phyloP scores from a whole-genome alignment of 2,888 invertebrate genomes.

The Listrodromus nycthemerus region DNA sequence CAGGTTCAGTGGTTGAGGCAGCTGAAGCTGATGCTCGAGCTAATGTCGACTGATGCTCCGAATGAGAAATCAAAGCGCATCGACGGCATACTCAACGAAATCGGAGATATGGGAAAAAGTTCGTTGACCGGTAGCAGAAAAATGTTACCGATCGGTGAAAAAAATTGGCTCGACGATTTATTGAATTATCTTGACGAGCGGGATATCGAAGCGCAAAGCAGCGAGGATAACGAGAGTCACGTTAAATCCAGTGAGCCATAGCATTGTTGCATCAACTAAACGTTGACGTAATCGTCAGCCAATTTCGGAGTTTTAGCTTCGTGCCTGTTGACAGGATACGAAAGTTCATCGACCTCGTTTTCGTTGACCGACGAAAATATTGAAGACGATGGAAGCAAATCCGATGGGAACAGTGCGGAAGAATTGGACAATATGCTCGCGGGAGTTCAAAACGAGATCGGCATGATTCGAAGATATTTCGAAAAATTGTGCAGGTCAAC shows the following conservation, averaged over 20 bases:
- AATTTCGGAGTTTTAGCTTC: neutral
- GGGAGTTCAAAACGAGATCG: slow-evolving; percentile 66
- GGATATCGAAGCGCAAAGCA: slow-evolving; percentile 56
- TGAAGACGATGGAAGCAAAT: slow-evolving; percentile 5
- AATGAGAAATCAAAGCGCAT: slow-evolving; percentile 29
- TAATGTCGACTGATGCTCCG: slow-evolving; percentile 28
- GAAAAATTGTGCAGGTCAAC: slow-evolving; percentile 70
- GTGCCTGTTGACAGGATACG: slow-evolving; percentile 47
- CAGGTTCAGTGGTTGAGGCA: slow-evolving; percentile 69
- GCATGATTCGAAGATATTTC: slow-evolving; percentile 67
- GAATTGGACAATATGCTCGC: slow-evolving; percentile 61
- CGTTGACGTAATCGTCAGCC: neutral
- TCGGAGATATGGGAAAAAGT: slow-evolving; percentile 33
- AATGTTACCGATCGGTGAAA: slow-evolving; percentile 18
- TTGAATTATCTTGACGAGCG: slow-evolving; percentile 55
- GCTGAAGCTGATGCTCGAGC: slow-evolving; percentile 59
- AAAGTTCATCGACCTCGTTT: slow-evolving; percentile 54
- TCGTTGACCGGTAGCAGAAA: slow-evolving; percentile 16
- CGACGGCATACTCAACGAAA: slow-evolving; percentile 30
- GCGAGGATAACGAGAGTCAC: slow-evolving; percentile 51
- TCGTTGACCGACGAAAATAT: slow-evolving; percentile 14
- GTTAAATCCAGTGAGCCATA: slow-evolving; percentile 63
- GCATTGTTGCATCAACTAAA: neutral
- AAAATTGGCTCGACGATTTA: slow-evolving; percentile 61
- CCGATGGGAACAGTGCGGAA: slow-evolving; percentile 1